Percentiles rank a stretch among this genome's conserved stretches.
Conservation (phyloP, 2,797 vertebrate genomes). For the Hypotaenidia okinawae region DNA sequence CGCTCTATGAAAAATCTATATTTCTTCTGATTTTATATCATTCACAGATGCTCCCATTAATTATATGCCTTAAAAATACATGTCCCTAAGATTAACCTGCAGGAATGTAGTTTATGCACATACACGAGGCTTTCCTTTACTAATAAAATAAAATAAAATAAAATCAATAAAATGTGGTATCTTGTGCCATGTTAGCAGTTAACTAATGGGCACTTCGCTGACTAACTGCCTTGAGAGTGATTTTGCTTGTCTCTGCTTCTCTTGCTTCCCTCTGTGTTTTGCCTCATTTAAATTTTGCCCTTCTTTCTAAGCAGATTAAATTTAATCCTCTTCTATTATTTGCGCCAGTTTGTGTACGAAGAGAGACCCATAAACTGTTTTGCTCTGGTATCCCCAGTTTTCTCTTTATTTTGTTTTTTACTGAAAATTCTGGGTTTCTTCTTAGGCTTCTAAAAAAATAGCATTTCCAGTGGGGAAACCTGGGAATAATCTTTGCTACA, state of each 20-base stretch:
- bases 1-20: background rate
- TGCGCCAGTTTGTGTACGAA: background rate
- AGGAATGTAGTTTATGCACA: background rate
- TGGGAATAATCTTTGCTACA: background rate
- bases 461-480: background rate
- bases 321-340: conserved; percentile 16
- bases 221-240: background rate
- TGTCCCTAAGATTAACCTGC: background rate
- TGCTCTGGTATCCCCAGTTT: background rate
- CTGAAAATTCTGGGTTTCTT: background rate
- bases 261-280: conserved; percentile 2
- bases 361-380: background rate
- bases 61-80: background rate
- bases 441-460: background rate
- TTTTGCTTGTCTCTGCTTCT: conserved; percentile 31
- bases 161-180: background rate
- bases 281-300: conserved; percentile 22
- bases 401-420: background rate
- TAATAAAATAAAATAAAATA: background rate
- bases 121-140: background rate
- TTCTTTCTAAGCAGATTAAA: conserved; percentile 24
- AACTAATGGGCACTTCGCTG: background rate
- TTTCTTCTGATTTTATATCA: conserved; percentile 13
- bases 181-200: background rate
- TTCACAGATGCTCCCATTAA: conserved; percentile 27